Conservation (phyloP, 2,797 vertebrate genomes). For the Natrix natrix region DNA sequence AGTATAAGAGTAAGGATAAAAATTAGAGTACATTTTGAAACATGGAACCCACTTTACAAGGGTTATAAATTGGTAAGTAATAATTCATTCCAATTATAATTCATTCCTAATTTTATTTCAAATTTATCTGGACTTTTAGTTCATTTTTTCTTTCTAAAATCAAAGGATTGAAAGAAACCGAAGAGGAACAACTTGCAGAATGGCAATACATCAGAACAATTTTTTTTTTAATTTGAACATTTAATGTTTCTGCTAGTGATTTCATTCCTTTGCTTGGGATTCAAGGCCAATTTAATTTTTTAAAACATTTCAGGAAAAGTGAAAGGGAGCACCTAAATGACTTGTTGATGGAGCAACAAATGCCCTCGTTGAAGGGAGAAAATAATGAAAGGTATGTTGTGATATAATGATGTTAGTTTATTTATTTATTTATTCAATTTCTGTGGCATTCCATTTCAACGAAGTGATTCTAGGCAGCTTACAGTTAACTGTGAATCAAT, state of each 20-base stretch:
- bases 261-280: not conserved
- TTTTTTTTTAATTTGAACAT: not conserved
- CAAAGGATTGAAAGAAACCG: not conserved
- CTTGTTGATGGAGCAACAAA: too few relatives aligned
- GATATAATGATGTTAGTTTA: not conserved
- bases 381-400: not conserved
- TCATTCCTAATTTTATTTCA: not conserved
- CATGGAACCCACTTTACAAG: not conserved
- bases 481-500: not conserved
- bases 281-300: not conserved
- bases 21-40: not conserved
- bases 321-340: not conserved
- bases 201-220: not conserved
- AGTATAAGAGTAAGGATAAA: not conserved
- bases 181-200: not conserved
- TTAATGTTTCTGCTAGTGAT: not conserved
- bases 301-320: not conserved
- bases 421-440: not conserved
- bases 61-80: not conserved
- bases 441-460: not conserved
- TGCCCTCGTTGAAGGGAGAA: not conserved
- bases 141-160: not conserved
- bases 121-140: not conserved
- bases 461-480: not conserved
- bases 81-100: not conserved